phyloP scores from a whole-genome alignment of 2,797 vertebrate species.

The Kryptopterus vitreolus region DNA sequence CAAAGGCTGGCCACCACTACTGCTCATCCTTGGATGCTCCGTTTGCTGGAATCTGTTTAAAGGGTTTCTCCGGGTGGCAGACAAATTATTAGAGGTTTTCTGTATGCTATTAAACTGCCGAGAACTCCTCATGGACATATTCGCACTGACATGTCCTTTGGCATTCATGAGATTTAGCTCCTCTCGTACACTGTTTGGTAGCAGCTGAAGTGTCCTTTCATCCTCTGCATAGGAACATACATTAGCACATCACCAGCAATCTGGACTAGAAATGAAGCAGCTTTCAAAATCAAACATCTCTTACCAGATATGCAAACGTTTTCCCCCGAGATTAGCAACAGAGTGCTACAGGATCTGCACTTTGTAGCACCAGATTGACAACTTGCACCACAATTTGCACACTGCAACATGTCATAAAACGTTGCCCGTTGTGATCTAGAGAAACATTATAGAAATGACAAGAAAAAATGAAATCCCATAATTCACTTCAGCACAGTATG shows the following conservation, averaged over 20 bases:
- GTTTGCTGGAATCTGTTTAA: constrained; percentile 26
- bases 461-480: not conserved
- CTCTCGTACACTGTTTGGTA: constrained; percentile 33
- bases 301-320: constrained; percentile 39
- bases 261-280: not conserved
- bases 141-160: not conserved
- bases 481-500: not conserved
- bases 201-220: constrained; percentile 28
- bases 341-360: constrained; percentile 40
- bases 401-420: constrained; percentile 35
- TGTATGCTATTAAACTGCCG: constrained; percentile 5
- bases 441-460: not conserved
- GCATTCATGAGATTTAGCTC: constrained; percentile 13
- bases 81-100: not conserved
- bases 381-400: constrained; percentile 45
- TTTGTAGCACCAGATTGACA: constrained; percentile 16
- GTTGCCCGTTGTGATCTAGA: constrained; percentile 39
- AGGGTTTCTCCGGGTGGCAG: not conserved
- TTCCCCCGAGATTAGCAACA: constrained; percentile 11
- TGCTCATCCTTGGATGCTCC: not conserved
- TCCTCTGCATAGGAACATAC: not conserved
- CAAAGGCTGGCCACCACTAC: constrained; percentile 27
- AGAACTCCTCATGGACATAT: not conserved
- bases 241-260: not conserved
- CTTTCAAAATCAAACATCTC: not conserved